Evolutionary conservation across 2,113 vertebrate genomes (phyloP), one percentile per base, ranked within the genome.

Genomic region (Sapayoa aenigma): DNA sequence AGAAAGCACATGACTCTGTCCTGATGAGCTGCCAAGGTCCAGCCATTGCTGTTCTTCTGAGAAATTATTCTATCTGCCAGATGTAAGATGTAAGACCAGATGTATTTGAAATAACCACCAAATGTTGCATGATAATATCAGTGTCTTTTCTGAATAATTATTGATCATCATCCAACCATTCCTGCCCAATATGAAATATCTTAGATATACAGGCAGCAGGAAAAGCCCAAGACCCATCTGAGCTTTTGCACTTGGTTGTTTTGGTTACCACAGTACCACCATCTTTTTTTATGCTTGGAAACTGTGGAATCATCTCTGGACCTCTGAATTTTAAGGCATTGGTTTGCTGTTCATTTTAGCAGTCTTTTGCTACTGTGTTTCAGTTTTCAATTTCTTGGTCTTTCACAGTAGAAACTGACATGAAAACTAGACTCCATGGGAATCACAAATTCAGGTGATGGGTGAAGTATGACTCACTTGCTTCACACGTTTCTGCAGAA

Each of bases 51-150:
- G 15, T 12, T 75, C 30, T 79, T 12, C 30, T 90, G 47, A 93
- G 73, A 84, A 97, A 91, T 83, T 62, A 59, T 39, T 82, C 27
- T 68, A 59, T 53, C 65, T 82, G 59, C 63, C 55, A 58, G n/a
- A n/a, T n/a, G n/a, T n/a, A n/a, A n/a, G n/a, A n/a, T n/a, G 84
- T 76, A 91, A 89, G 63, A 94, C 58, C 31, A 66, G 52, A 90
- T 33, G 62, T 30, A 66, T 84, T 89, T 90, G 78, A 89, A 90
- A 90, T 58, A 94, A 75, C 42, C 25, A 65, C 59, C 41, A 62
- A 85, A 87, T 74, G 25, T 89, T 87, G 49, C 30, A 56, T 83
- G 52, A 75, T 75, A 83, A 24, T 53, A 83, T 75, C 71, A 50
- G 19, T 74, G 77, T 47, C 60, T 73, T 79, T 39, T 8, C 28